Conservation (phyloP, 2,113 vertebrate genomes). For the Hemiscyllium ocellatum region DNA sequence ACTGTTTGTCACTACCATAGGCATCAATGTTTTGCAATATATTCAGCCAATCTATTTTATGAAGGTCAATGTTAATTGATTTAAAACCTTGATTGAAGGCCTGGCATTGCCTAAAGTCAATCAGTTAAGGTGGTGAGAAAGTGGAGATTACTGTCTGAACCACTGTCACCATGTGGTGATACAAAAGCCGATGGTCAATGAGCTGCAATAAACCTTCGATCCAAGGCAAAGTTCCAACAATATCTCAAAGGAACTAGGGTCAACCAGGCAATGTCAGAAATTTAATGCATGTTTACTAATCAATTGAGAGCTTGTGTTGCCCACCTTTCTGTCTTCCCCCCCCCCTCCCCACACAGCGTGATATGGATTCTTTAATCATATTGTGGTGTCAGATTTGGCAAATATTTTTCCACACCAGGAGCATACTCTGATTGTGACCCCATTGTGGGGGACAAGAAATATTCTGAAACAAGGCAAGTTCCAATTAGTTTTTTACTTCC, state of each 20-base stretch:
- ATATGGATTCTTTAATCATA: background rate
- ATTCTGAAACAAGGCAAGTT: background rate
- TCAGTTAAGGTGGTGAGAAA: too few species aligned
- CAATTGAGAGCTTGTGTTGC: background rate
- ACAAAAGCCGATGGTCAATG: background rate
- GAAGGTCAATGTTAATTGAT: background rate
- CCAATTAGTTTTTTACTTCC: conserved; percentile 26
- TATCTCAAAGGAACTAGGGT: background rate
- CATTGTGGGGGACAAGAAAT: background rate
- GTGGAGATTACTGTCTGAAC: background rate
- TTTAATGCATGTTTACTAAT: background rate
- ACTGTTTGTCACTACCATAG: background rate
- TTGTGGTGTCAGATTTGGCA: background rate
- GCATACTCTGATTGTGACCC: too few species aligned
- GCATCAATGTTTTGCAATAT: background rate
- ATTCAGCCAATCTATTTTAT: background rate
- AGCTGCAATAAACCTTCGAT: background rate
- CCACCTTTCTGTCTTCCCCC: background rate
- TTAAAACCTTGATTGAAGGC: background rate
- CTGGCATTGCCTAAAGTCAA: too few species aligned
- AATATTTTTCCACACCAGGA: background rate
- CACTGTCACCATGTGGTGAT: background rate
- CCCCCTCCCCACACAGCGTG: background rate
- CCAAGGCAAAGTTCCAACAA: background rate
- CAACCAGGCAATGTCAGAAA: background rate